Conservation (phyloP, 2,113 vertebrate genomes). For the Anhinga anhinga region DNA sequence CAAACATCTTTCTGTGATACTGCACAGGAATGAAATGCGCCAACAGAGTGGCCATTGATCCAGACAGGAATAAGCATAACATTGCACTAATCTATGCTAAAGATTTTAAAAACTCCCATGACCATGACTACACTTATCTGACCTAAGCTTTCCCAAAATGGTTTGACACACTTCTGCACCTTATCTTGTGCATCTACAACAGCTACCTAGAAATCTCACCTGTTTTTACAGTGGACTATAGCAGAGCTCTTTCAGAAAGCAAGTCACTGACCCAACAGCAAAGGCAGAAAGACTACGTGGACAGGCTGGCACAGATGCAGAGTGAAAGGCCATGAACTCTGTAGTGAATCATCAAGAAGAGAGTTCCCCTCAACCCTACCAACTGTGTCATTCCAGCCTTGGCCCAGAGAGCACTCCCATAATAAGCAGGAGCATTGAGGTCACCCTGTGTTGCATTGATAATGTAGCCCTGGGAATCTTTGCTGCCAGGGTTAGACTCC, state of each 20-base stretch:
- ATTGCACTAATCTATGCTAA: not conserved
- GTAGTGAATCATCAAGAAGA: not conserved
- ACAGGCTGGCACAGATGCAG: not conserved
- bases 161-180: not conserved
- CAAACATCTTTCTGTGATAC: not conserved
- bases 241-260: not conserved
- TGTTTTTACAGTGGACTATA: not conserved
- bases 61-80: not conserved
- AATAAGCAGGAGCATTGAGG: not conserved
- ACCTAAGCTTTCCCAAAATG: not conserved
- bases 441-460: not conserved
- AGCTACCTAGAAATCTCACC: not conserved
- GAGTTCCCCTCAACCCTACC: not conserved
- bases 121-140: not conserved
- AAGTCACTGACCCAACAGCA: not conserved
- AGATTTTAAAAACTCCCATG: not conserved
- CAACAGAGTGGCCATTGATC: not conserved
- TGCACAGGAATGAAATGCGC: not conserved
- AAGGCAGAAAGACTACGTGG: not conserved
- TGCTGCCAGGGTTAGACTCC: not conserved
- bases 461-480: not conserved
- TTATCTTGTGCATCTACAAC: accelerated
- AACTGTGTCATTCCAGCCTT: not conserved
- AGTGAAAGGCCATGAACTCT: not conserved
- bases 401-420: not conserved